Percentiles rank a stretch among this genome's conserved stretches.
These are phyloP conservation scores for Thereva nobilitata DNA, from an alignment of 2,888 invertebrate species.

Conservation along the genomic window DNA sequence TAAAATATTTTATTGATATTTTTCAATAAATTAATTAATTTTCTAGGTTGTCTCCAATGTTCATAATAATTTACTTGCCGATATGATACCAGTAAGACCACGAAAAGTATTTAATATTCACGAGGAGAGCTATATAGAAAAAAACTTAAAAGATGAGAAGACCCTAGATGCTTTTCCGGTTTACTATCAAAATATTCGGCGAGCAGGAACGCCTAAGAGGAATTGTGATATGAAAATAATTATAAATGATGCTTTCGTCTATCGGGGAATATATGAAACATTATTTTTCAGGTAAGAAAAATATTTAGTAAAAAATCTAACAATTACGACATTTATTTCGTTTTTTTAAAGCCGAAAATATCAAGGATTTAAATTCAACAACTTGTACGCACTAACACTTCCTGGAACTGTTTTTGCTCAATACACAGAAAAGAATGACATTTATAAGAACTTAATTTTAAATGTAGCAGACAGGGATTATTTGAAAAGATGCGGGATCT, in stretches of 20 bases:
- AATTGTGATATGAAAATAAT: slow-evolving; percentile 65
- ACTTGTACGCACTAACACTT: slow-evolving; percentile 70
- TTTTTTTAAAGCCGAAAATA: slow-evolving; percentile 51
- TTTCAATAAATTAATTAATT: slow-evolving; percentile 1
- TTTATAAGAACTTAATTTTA: neutral
- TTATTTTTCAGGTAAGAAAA: slow-evolving; percentile 64
- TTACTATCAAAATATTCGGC: slow-evolving; percentile 59
- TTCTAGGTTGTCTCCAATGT: slow-evolving; percentile 21
- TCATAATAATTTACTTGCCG: slow-evolving; percentile 47
- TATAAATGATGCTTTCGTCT: slow-evolving; percentile 61
- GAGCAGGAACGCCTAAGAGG: slow-evolving; percentile 59
- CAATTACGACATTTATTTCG: slow-evolving; percentile 35
- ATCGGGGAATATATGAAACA: slow-evolving; percentile 62
- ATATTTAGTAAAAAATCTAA: slow-evolving; percentile 59
- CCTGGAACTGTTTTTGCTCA: slow-evolving; percentile 60
- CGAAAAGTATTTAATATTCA: slow-evolving; percentile 2
- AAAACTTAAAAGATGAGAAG: neutral
- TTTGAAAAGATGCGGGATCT: slow-evolving; percentile 63
- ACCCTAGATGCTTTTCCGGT: slow-evolving; percentile 53
- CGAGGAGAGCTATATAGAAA: neutral
- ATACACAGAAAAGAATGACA: neutral
- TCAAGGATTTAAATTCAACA: slow-evolving; percentile 65
- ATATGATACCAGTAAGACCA: slow-evolving; percentile 35
- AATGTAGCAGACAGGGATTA: slow-evolving; percentile 60
- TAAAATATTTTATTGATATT: neutral